phyloP scores from a whole-genome alignment of 2,797 vertebrate genomes.

The Trachurus trachurus region DNA sequence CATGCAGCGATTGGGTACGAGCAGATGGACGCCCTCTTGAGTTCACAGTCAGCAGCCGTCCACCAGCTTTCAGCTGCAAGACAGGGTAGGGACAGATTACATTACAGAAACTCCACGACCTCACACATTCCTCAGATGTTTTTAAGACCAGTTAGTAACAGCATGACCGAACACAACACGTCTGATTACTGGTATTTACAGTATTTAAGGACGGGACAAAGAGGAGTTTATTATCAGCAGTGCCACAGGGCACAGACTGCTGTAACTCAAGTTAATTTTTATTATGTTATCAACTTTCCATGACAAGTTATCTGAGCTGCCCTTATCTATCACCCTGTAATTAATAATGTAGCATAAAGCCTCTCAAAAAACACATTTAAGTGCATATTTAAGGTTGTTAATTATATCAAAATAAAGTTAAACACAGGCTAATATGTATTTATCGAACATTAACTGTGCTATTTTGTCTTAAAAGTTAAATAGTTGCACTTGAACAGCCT shows the following conservation, averaged over 20 bases:
- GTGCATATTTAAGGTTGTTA: too few relatives aligned
- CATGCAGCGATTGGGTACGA: constrained; percentile 64
- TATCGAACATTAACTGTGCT: too few relatives aligned
- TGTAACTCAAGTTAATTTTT: background rate
- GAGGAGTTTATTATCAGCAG: background rate
- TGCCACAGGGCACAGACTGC: constrained; percentile 9
- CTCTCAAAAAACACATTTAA: too few relatives aligned
- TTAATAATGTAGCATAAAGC: too few relatives aligned
- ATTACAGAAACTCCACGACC: background rate
- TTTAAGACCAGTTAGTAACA: too few relatives aligned
- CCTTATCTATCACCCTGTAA: too few relatives aligned
- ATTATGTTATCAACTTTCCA: too few relatives aligned
- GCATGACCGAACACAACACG: too few relatives aligned
- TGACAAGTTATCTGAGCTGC: too few relatives aligned
- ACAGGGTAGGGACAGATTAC: constrained; percentile 29
- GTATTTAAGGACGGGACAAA: background rate
- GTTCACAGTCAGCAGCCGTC: constrained; percentile 74
- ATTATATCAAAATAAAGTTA: too few relatives aligned
- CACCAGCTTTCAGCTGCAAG: constrained; percentile 80
- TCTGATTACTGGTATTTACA: too few relatives aligned
- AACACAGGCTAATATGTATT: too few relatives aligned
- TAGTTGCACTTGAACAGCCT: background rate
- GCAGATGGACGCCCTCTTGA: constrained; percentile 81
- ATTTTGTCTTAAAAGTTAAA: background rate
- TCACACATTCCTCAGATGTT: background rate